phyloP scores from a whole-genome alignment of 2,113 vertebrate species.

The Galbula dea region DNA sequence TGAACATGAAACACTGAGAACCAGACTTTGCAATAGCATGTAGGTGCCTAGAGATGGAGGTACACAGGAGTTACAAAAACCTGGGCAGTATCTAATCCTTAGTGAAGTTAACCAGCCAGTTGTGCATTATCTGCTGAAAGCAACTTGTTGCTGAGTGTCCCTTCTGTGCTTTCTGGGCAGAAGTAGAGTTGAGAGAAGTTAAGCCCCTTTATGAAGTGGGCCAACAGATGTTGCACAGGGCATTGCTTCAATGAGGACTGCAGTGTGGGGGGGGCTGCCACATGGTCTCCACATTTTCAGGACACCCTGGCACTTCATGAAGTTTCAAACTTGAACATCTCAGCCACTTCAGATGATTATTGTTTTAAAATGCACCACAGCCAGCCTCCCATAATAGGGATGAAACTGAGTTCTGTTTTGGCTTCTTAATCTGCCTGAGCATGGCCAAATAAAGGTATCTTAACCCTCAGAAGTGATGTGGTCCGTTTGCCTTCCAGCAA shows the following conservation, averaged over 20 bases:
- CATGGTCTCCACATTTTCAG: background rate
- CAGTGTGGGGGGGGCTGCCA: background rate
- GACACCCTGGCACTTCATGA: background rate
- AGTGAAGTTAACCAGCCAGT: background rate
- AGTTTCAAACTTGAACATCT: conserved; percentile 13
- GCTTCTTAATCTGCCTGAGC: conserved; percentile 28
- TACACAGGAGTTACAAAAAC: background rate
- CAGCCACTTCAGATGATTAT: background rate
- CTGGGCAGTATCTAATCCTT: background rate
- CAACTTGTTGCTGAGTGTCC: background rate
- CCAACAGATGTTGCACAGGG: background rate
- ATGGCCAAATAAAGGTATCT: conserved; percentile 67
- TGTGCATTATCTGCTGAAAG: background rate
- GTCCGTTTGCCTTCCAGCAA: conserved; percentile 16
- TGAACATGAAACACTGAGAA: background rate
- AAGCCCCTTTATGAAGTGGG: background rate
- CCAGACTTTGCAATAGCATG: background rate
- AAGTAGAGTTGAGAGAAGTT: background rate
- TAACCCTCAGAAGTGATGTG: conserved; percentile 26
- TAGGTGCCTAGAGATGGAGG: background rate
- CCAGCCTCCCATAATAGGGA: conserved; percentile 59
- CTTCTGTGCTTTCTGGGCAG: background rate
- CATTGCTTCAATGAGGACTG: background rate
- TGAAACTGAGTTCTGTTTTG: conserved; percentile 49
- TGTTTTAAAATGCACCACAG: conserved; percentile 47